These are phyloP conservation scores for Sapajus apella DNA, from an alignment of 2,113 vertebrate species.

Conservation along the genomic window DNA sequence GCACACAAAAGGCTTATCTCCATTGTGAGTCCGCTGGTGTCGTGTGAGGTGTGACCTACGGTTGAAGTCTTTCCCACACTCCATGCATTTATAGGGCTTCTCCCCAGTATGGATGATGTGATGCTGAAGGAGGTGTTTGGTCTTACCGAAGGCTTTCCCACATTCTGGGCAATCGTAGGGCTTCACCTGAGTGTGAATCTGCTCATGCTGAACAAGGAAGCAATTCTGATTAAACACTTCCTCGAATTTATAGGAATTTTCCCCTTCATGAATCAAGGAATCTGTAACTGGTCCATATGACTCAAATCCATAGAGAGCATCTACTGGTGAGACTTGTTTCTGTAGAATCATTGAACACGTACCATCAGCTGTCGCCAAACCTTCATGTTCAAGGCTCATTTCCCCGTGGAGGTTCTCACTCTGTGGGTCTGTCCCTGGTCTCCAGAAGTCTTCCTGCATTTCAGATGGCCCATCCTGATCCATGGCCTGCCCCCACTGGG, in stretches of 20 bases:
- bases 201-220: neutral
- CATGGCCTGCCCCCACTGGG: neutral
- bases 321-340: neutral
- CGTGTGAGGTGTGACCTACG: neutral
- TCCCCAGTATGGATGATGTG: slow-evolving; percentile 20
- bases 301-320: rapidly evolving
- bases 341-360: neutral
- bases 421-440: neutral
- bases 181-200: neutral
- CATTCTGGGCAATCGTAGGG: slow-evolving; percentile 60
- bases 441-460: neutral
- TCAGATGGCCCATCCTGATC: neutral
- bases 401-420: neutral
- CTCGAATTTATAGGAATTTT: neutral
- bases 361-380: neutral
- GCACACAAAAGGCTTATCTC: neutral
- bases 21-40: neutral
- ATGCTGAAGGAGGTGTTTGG: slow-evolving; percentile 66
- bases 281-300: neutral
- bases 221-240: neutral
- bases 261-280: neutral
- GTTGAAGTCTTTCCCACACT: neutral
- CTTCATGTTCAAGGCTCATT: neutral
- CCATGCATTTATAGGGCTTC: neutral
- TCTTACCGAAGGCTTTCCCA: slow-evolving; percentile 59